Conservation (phyloP, 2,888 invertebrate genomes). For the Chymomyza procnemis region DNA sequence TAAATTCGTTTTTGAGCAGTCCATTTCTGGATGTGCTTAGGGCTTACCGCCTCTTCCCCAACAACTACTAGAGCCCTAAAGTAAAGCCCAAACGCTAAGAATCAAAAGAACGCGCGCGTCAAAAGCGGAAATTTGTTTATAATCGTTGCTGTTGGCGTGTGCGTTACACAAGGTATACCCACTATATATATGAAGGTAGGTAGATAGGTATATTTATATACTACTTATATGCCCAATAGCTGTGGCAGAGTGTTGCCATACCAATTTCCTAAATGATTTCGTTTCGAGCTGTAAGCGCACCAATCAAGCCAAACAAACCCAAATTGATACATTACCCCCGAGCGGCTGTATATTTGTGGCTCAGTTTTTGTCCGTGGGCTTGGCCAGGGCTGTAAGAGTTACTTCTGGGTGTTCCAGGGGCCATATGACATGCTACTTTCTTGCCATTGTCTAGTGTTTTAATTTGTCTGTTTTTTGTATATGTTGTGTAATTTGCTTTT, state of each 20-base stretch:
- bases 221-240: background rate
- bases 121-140: slow-evolving; percentile 74
- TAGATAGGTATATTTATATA: background rate
- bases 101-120: slow-evolving; percentile 50
- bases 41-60: background rate
- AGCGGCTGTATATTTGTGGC: slow-evolving; percentile 9
- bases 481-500: slow-evolving; percentile 51
- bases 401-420: slow-evolving; percentile 65
- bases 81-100: background rate
- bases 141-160: slow-evolving; percentile 61
- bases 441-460: slow-evolving; percentile 50
- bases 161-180: slow-evolving; percentile 29
- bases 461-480: slow-evolving; percentile 64
- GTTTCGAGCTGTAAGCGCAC: slow-evolving; percentile 49
- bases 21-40: slow-evolving; percentile 55
- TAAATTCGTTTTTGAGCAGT: slow-evolving; percentile 68
- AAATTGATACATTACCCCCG: slow-evolving; percentile 66
- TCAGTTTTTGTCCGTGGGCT: slow-evolving; percentile 43
- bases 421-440: slow-evolving; percentile 69
- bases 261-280: slow-evolving; percentile 64
- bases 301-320: slow-evolving; percentile 55
- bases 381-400: slow-evolving; percentile 23
- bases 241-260: slow-evolving; percentile 37
- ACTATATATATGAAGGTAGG: background rate
- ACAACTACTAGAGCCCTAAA: too few species aligned